These are phyloP conservation scores for Nephrotoma appendiculata DNA, from an alignment of 2,888 invertebrate genomes.

Conservation along the genomic window DNA sequence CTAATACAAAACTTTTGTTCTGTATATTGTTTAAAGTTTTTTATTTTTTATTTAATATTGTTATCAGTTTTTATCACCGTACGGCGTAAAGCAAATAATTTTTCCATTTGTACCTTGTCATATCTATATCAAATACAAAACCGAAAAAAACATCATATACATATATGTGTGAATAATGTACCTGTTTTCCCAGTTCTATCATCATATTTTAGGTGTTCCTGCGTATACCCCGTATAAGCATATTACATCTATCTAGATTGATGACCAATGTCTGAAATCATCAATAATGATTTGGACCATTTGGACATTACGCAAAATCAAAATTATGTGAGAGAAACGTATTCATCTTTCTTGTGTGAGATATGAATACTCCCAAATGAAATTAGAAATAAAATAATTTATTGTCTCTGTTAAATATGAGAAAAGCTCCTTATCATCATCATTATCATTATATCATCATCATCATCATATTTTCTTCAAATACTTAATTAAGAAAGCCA, in stretches of 20 bases:
- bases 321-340: neutral
- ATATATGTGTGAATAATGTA: neutral
- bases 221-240: neutral
- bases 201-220: neutral
- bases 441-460: neutral
- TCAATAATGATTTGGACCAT: neutral
- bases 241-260: neutral
- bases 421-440: neutral
- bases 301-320: neutral
- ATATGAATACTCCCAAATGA: neutral
- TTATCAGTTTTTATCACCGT: neutral
- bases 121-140: neutral
- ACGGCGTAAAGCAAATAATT: neutral
- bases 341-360: neutral
- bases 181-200: neutral
- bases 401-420: neutral
- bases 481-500: neutral
- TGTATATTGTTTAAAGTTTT: neutral
- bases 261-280: neutral
- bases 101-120: neutral
- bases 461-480: neutral
- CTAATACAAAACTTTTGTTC: neutral
- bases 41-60: neutral
- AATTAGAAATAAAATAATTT: neutral
- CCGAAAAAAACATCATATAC: neutral